Base-by-base conservation (phyloP, 2,797 vertebrate genomes). In the Poecilia wingei region DNA sequence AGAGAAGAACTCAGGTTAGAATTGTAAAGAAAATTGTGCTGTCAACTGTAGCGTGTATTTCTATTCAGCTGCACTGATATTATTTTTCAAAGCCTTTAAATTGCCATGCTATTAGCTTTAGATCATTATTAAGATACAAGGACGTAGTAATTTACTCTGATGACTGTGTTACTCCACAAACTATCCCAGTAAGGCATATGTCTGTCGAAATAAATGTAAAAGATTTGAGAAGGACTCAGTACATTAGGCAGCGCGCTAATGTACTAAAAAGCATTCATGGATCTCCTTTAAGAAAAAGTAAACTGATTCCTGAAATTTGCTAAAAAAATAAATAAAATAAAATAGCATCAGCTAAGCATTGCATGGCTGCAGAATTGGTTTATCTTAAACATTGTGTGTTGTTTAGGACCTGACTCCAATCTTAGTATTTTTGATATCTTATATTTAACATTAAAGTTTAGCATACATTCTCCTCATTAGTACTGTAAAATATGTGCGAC, bases 1-100 rank as follows among this genome's bases (percentile, higher is more conserved):
- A 95, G 98, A 28, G 98, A 99, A 83, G 98, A 99, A 76, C 98
- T 99, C 81, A 97, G 98, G 98, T 86, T 20, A 61, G 77, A 71
- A 18, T 36, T 43, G 41, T 22, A 43, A 70, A 71, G 16, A 41
- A 46, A 46, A 10, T 13, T 14, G 9, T 31, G 28, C 68, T 6
- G 66, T 43, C n/a, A 41, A 68, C 20, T 68, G 25, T 68, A 41
- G 36, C 0, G 3, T 64, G 59, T 16, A 28, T 64, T 64, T 16
- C 31, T 36, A 33, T 64, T 33, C 31, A 33, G 16, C 59, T 53
- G 8, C 7, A 33, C 16, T 31, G 2, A 33, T 2, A 18, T 33
- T 7, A 31, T 61, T 33, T 61, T 33, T 61, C n/a, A 59, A 13
- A 31, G 9, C 12, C 55, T 59, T 59, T 12, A 59, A 28, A 36